These are phyloP conservation scores for Morelia viridis DNA, from an alignment of 2,797 vertebrate genomes.

Conservation along the genomic window DNA sequence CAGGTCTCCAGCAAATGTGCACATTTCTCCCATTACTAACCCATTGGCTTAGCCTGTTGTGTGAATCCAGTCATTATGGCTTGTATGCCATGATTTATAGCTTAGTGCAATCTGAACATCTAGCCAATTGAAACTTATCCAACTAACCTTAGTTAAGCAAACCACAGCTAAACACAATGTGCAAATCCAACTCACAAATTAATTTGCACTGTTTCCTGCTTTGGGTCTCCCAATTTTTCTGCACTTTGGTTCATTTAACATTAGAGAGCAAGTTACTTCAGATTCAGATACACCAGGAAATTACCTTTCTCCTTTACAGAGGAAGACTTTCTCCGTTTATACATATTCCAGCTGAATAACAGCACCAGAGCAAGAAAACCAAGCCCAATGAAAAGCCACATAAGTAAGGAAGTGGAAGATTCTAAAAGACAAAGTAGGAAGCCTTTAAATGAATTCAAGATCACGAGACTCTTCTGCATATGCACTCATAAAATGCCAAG, in stretches of 20 bases:
- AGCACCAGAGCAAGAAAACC: accelerated
- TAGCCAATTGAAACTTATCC: not conserved
- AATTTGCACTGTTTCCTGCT: not conserved
- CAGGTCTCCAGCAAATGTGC: not conserved
- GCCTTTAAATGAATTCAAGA: not conserved
- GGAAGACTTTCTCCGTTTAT: accelerated
- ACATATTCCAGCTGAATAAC: accelerated
- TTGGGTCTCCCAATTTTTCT: not conserved
- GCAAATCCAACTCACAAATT: not conserved
- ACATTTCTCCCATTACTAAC: not conserved
- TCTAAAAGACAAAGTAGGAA: not conserved
- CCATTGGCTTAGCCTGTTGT: not conserved
- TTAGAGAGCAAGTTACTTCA: not conserved
- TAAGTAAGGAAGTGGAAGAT: accelerated
- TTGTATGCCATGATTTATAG: not conserved
- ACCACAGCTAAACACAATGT: not conserved
- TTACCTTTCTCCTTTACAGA: slow-evolving; percentile 11
- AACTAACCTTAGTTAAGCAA: not conserved
- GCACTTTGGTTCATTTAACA: not conserved
- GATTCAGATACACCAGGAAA: not conserved
- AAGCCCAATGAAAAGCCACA: accelerated
- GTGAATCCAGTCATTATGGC: not conserved
- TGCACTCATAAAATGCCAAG: not conserved
- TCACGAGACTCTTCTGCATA: not conserved
- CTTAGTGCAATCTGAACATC: not conserved